A percentile compares a stretch with the other conserved stretches of the same genome.
Evolutionary conservation across 2,888 invertebrate genomes (phyloP).

Genomic region (Caenorhabditis drosophilae): DNA sequence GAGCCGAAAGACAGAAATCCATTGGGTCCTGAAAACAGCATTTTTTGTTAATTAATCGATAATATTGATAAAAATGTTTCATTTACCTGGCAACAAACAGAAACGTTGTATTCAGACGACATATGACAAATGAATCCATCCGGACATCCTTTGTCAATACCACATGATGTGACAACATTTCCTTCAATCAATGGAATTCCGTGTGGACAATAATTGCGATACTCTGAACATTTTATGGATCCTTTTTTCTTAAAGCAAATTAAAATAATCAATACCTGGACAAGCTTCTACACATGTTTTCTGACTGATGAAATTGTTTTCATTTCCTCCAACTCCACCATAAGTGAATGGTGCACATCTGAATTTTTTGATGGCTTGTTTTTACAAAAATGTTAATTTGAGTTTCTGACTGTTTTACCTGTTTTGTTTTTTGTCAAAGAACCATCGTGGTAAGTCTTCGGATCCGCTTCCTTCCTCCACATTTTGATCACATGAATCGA

Average conservation of each 20-base stretch:
- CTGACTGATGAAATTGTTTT: slow-evolving; percentile 65
- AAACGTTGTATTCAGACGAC: slow-evolving; percentile 61
- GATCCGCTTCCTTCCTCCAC: slow-evolving; percentile 56
- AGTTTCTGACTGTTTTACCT: not conserved
- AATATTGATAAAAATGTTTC: too few species aligned
- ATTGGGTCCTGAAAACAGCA: slow-evolving; percentile 67
- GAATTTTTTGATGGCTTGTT: too few species aligned
- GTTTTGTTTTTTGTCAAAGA: slow-evolving; percentile 57
- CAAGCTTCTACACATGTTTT: slow-evolving; percentile 54
- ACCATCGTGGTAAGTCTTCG: slow-evolving; percentile 61
- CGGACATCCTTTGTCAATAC: slow-evolving; percentile 62
- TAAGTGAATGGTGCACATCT: slow-evolving; percentile 63
- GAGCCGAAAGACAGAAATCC: slow-evolving; percentile 63
- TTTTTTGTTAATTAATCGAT: too few species aligned
- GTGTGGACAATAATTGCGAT: slow-evolving; percentile 64
- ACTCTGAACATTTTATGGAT: slow-evolving; percentile 28
- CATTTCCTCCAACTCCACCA: slow-evolving; percentile 62
- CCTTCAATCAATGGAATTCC: slow-evolving; percentile 62
- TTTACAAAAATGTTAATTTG: not conserved
- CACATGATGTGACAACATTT: slow-evolving; percentile 56
- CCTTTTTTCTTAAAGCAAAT: not conserved
- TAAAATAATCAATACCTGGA: slow-evolving; percentile 40
- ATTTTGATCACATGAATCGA: slow-evolving; percentile 56
- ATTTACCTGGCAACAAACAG: slow-evolving; percentile 65
- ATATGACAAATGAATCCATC: slow-evolving; percentile 66